Evolutionary conservation across 2,888 invertebrate species (phyloP), one percentile per base, ranked within the genome.

Genomic region (Drosophila mimica): DNA sequence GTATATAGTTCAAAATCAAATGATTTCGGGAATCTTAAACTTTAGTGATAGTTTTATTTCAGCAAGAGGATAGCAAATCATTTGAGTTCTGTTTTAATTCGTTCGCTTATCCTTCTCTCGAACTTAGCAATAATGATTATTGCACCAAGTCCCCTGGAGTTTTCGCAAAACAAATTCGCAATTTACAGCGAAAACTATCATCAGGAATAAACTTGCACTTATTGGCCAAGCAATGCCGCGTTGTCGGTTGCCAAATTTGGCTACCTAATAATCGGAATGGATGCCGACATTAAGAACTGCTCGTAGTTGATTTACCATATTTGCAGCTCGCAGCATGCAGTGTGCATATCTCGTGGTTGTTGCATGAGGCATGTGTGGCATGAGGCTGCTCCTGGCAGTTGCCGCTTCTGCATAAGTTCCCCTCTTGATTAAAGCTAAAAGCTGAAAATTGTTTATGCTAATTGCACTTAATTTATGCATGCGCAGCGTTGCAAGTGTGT

Each of bases 391-490:
- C 33, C 61, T 60, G 62, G 57, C 76, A 53, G 57, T 59, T 67
- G 8, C 48, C 43, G 59, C 54, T 74, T 51, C 56, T 46, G 51
- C 40, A n/a, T 20, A 40, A 40, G n/a, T 66, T 36, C 40, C 57
- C 49, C 70, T 59, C 73, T 78, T 70, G 79, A 82, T 78, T 84
- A 76, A 82, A 70, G 70, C 89, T 70, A 90, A 86, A 74, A 83
- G 90, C 89, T 74, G 82, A 74, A 88, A 90, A 90, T 83, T 90
- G 84, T 90, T 90, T 88, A 88, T 88, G 87, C 91, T 90, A 88
- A 88, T 88, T 90, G 88, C 80, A 74, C 80, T 83, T 90, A 90
- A 88, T 88, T 90, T 88, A 88, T 88, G 89, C 90, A 90, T 73
- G 86, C 74, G 17, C 69, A 36, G 33, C 31, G 51, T 60, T 66